Evolutionary conservation across 2,888 invertebrate genomes (phyloP).

Genomic region (Hylaea fasciaria): DNA sequence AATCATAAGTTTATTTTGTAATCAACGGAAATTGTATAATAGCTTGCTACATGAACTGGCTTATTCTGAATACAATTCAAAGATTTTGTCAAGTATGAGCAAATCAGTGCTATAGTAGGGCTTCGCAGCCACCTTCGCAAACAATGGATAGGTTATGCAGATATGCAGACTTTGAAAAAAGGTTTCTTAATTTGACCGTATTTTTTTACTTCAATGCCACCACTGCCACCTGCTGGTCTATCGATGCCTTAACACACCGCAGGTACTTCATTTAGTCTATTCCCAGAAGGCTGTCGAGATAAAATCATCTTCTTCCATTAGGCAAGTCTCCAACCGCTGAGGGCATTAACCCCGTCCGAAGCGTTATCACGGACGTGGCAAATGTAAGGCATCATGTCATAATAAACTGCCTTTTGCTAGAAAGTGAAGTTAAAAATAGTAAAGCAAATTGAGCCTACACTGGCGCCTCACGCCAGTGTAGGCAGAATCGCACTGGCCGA

Average conservation of each 20-base stretch:
- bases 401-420: constrained; percentile 59
- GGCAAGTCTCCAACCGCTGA: constrained; percentile 67
- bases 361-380: constrained; percentile 44
- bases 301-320: constrained; percentile 65
- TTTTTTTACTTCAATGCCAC: too few relatives aligned
- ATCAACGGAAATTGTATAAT: background rate
- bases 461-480: constrained; percentile 31
- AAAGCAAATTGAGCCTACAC: constrained; percentile 39
- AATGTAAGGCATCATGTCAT: constrained; percentile 56
- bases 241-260: too few relatives aligned
- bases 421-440: constrained; percentile 41
- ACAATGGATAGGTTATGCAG: too few relatives aligned
- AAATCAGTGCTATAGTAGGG: too few relatives aligned
- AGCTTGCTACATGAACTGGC: too few relatives aligned
- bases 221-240: too few relatives aligned
- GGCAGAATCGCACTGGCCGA: background rate
- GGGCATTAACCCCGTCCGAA: constrained; percentile 65
- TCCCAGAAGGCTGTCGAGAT: constrained; percentile 34
- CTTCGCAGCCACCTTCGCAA: too few relatives aligned
- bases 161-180: too few relatives aligned
- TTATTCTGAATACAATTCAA: too few relatives aligned
- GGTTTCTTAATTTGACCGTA: too few relatives aligned
- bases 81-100: too few relatives aligned
- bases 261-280: constrained; percentile 23
- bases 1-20: background rate